phyloP scores from a whole-genome alignment of 2,113 vertebrate species.

The Chionis minor region DNA sequence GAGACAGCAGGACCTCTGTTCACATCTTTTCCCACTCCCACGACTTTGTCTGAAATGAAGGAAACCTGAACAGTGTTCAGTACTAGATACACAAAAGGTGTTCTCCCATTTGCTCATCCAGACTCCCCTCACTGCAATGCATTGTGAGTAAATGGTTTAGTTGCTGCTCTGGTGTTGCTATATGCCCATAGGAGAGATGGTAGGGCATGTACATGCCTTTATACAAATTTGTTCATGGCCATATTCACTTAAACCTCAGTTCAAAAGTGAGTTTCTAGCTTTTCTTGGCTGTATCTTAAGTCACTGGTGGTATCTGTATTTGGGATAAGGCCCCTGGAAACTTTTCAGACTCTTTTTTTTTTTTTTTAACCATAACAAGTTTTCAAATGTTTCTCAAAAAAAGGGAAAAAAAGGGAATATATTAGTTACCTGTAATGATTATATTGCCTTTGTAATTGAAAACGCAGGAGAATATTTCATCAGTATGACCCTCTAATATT shows the following conservation, averaged over 20 bases:
- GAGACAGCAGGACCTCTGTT: neutral
- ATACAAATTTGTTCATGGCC: neutral
- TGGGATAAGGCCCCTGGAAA: neutral
- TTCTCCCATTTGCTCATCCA: neutral
- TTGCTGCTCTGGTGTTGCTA: neutral
- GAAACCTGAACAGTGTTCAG: neutral
- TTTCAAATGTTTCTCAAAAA: neutral
- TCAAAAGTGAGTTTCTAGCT: neutral
- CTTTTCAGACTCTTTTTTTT: neutral
- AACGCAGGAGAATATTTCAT: slow-evolving; percentile 93
- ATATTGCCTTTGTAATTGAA: slow-evolving; percentile 93
- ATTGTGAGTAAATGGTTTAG: neutral
- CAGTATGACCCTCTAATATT: slow-evolving; percentile 87
- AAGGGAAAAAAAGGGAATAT: neutral
- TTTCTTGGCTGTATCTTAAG: neutral
- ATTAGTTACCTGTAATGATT: slow-evolving; percentile 85
- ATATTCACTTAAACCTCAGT: neutral
- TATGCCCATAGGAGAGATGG: neutral
- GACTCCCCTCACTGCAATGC: neutral
- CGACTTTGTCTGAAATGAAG: neutral
- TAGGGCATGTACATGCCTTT: neutral
- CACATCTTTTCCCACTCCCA: neutral
- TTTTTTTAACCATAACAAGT: neutral
- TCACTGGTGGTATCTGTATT: neutral
- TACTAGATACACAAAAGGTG: neutral